Evolutionary conservation across 2,797 vertebrate genomes (phyloP).

Genomic region (Trichosurus vulpecula): DNA sequence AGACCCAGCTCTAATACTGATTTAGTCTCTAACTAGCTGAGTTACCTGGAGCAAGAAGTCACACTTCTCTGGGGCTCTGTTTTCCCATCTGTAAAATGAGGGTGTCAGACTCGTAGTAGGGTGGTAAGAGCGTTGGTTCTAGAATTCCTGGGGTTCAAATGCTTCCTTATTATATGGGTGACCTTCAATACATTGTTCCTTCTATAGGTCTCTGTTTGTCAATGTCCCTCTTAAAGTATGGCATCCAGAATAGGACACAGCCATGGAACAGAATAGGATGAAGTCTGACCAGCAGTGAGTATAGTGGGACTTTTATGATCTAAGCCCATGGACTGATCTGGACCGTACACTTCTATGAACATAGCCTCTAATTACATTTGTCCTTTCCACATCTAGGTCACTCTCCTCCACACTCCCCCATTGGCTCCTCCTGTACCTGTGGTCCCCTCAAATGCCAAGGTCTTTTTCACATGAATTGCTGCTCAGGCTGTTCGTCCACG

Average conservation of each 20-base stretch:
- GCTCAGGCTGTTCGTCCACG: slow-evolving; percentile 13
- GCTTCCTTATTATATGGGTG: accelerated
- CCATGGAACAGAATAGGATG: neutral
- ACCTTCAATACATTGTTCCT: neutral
- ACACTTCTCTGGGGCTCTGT: neutral
- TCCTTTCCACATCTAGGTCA: neutral
- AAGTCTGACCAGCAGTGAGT: neutral
- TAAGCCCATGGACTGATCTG: neutral
- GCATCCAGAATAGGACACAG: neutral
- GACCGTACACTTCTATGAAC: neutral
- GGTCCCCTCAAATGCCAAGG: neutral
- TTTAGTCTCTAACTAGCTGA: neutral
- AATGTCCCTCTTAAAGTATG: neutral
- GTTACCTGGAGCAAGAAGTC: neutral
- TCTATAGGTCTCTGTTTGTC: neutral
- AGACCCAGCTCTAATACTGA: neutral
- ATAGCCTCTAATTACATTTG: neutral
- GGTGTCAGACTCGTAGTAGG: neutral
- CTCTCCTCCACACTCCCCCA: neutral
- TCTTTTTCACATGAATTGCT: neutral
- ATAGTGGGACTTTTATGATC: neutral
- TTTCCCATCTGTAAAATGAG: neutral
- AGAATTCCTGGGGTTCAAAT: neutral
- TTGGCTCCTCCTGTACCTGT: neutral
- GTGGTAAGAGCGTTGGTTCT: neutral